phyloP scores from a whole-genome alignment of 2,113 vertebrate species.

The Lamprologus ornatipinnis region DNA sequence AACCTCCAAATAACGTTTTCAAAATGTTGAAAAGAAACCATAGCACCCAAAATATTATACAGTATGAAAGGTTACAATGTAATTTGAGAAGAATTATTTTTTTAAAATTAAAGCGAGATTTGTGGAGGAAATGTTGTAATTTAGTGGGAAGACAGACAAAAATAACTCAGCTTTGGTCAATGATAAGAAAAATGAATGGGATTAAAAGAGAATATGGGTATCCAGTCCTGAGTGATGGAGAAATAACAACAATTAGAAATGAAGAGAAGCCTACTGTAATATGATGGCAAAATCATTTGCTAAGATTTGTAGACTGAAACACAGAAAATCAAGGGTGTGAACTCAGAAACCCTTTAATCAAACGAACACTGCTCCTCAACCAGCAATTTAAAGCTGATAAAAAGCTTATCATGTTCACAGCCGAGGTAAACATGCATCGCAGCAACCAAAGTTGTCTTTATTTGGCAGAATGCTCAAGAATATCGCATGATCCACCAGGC shows the following conservation, averaged over 20 bases:
- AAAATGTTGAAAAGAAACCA: background rate
- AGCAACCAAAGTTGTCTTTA: background rate
- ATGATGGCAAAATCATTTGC: background rate
- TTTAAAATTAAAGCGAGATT: background rate
- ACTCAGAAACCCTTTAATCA: background rate
- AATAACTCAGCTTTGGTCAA: background rate
- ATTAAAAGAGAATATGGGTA: background rate
- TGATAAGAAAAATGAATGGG: background rate
- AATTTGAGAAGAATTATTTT: background rate
- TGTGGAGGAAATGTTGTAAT: background rate
- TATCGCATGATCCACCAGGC: background rate
- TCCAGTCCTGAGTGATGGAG: background rate
- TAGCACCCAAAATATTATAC: background rate
- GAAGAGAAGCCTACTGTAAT: background rate
- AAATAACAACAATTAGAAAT: background rate
- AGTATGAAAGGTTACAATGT: background rate
- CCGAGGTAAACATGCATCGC: background rate
- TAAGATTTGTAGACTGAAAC: background rate
- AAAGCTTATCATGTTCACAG: background rate
- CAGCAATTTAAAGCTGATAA: background rate
- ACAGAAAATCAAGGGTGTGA: background rate
- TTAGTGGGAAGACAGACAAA: background rate
- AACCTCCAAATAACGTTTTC: background rate
- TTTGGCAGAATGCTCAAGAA: background rate
- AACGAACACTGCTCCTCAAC: background rate